Evolutionary conservation across 2,888 invertebrate species (phyloP).

Genomic region (Drosophila antonietae): DNA sequence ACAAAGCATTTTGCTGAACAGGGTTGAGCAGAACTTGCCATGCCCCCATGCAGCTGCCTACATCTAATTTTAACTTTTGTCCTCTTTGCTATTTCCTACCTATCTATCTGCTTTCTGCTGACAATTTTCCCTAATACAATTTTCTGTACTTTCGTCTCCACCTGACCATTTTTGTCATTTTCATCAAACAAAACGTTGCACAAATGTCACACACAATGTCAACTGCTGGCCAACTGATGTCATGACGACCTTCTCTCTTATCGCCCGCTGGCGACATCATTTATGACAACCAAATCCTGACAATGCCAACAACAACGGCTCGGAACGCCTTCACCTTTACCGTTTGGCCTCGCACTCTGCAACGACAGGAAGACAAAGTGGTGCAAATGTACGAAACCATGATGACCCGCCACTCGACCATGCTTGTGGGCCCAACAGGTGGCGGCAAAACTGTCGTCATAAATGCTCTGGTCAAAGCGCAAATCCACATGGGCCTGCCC

Average conservation of each 20-base stretch:
- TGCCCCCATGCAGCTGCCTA: constrained; percentile 22
- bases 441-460: constrained; percentile 96
- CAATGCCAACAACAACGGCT: constrained; percentile 44
- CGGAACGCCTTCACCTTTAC: constrained; percentile 55
- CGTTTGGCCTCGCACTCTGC: constrained; percentile 19
- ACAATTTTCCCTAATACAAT: constrained; percentile 72
- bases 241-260: constrained; percentile 29
- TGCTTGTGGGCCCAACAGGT: constrained; percentile 97
- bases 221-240: constrained; percentile 71
- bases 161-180: constrained; percentile 51
- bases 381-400: constrained; percentile 97
- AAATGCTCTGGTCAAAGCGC: constrained; percentile 91
- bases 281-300: constrained; percentile 77
- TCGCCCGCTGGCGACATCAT: constrained; percentile 54
- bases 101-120: constrained; percentile 39
- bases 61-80: constrained; percentile 73
- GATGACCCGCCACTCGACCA: constrained; percentile 96
- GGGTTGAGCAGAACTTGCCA: not conserved
- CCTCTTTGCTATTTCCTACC: constrained; percentile 8
- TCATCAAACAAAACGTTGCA: constrained; percentile 78
- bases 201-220: constrained; percentile 74
- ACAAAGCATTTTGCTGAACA: constrained; percentile 66
- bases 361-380: constrained; percentile 91
- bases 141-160: constrained; percentile 41
- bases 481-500: constrained; percentile 89